Evolutionary conservation across 1,140 invertebrate species (phyloP).

Genomic region (Calycopis cecrops): DNA sequence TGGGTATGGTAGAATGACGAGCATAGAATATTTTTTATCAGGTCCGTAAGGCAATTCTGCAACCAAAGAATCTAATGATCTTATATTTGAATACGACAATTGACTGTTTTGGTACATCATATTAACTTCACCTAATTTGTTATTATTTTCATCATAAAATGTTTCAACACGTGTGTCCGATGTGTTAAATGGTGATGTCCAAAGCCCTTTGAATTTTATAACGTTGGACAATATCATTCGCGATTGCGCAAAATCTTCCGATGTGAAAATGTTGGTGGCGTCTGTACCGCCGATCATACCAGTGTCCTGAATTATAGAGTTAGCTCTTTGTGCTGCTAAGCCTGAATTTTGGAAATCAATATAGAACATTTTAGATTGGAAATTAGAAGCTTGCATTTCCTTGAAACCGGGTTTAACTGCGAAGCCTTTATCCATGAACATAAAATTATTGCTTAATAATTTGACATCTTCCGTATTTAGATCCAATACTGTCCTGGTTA

Average conservation of each 20-base stretch:
- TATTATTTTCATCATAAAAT: conserved; percentile 72
- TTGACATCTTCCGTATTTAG: conserved; percentile 27
- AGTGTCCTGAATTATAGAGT: conserved; percentile 34
- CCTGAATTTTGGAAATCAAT: conserved; percentile 40
- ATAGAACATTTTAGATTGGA: conserved; percentile 28
- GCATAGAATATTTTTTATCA: conserved; percentile 43
- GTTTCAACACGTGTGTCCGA: conserved; percentile 71
- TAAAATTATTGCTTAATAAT: conserved; percentile 38
- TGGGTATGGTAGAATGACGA: conserved; percentile 36
- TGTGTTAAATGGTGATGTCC: conserved; percentile 81
- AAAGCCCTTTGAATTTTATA: conserved; percentile 87
- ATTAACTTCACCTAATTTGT: conserved; percentile 62
- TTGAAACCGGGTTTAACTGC: conserved; percentile 19
- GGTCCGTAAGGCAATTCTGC: conserved; percentile 75
- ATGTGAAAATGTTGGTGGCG: conserved; percentile 35
- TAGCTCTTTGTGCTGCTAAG: conserved; percentile 31
- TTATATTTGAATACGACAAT: conserved; percentile 64
- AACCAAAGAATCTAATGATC: conserved; percentile 68
- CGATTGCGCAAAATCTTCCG: conserved; percentile 72
- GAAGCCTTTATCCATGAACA: conserved; percentile 42
- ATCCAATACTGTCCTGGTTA: conserved; percentile 32
- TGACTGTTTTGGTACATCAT: conserved; percentile 76
- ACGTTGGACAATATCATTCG: conserved; percentile 84
- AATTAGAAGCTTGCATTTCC: conserved; percentile 27
- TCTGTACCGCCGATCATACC: no score